phyloP scores from a whole-genome alignment of 2,797 vertebrate genomes.

The Nannoperca obscura region DNA sequence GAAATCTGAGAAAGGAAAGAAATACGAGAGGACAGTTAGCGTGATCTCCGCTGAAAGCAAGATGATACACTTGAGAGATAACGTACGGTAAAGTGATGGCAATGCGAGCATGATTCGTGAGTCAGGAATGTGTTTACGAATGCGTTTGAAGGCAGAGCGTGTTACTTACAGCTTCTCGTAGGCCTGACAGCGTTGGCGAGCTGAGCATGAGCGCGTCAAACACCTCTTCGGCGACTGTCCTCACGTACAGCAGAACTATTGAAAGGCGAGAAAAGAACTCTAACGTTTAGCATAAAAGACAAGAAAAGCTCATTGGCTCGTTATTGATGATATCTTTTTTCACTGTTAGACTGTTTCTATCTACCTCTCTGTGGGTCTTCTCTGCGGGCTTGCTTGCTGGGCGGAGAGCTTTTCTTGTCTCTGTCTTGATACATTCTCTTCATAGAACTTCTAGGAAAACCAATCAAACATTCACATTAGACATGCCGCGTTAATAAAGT shows the following conservation, averaged over 20 bases:
- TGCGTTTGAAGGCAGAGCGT: not conserved
- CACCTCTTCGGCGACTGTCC: conserved; percentile 91
- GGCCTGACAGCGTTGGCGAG: conserved; percentile 92
- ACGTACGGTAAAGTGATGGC: not conserved
- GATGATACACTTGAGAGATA: conserved; percentile 29
- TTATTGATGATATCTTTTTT: not conserved
- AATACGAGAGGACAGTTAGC: conserved; percentile 52
- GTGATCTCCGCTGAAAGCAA: conserved; percentile 32
- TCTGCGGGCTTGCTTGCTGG: conserved; percentile 87
- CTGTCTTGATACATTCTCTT: conserved; percentile 91
- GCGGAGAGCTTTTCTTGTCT: conserved; percentile 78
- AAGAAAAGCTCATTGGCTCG: not conserved
- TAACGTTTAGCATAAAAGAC: not conserved
- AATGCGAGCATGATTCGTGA: not conserved
- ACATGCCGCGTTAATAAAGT: not conserved
- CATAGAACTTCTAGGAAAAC: conserved; percentile 82
- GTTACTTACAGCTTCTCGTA: conserved; percentile 92
- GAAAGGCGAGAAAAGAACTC: not conserved
- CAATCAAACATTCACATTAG: conserved; percentile 38
- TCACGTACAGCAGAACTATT: conserved; percentile 93
- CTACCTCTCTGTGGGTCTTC: conserved; percentile 94
- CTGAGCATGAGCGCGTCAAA: conserved; percentile 97
- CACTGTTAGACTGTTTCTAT: not conserved
- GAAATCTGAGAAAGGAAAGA: conserved; percentile 90
- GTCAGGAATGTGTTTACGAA: not conserved